Evolutionary conservation across 2,113 vertebrate species (phyloP).

Genomic region (Myotis davidii): DNA sequence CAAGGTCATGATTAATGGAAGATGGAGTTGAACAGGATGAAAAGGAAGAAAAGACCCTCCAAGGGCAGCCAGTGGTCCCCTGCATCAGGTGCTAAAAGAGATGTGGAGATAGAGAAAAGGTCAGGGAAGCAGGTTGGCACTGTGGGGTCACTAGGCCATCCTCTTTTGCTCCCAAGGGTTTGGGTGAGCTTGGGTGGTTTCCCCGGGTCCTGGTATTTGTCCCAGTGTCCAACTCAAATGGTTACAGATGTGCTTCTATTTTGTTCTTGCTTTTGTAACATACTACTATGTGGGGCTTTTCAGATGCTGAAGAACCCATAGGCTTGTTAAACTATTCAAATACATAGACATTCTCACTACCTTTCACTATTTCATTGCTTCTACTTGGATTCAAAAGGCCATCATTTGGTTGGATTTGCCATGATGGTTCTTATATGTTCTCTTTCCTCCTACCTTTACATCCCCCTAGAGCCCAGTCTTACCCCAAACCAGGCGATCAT

Average conservation of each 20-base stretch:
- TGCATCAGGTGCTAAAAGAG: background rate
- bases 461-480: background rate
- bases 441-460: background rate
- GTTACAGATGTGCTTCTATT: background rate
- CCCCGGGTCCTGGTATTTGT: background rate
- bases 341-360: background rate
- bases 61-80: too few species aligned
- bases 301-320: background rate
- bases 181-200: background rate
- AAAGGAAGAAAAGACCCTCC: background rate
- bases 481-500: background rate
- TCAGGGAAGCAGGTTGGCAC: background rate
- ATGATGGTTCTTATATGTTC: background rate
- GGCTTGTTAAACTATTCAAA: background rate
- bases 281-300: background rate
- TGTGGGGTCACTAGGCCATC: too few species aligned
- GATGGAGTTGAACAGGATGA: background rate
- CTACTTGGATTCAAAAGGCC: background rate
- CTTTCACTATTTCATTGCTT: background rate
- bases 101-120: accelerated
- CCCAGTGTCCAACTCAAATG: too few species aligned
- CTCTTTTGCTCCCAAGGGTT: background rate
- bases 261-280: background rate
- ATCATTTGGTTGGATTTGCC: background rate
- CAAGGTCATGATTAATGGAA: background rate